phyloP scores from a whole-genome alignment of 2,888 invertebrate species.

The Catocala nupta region DNA sequence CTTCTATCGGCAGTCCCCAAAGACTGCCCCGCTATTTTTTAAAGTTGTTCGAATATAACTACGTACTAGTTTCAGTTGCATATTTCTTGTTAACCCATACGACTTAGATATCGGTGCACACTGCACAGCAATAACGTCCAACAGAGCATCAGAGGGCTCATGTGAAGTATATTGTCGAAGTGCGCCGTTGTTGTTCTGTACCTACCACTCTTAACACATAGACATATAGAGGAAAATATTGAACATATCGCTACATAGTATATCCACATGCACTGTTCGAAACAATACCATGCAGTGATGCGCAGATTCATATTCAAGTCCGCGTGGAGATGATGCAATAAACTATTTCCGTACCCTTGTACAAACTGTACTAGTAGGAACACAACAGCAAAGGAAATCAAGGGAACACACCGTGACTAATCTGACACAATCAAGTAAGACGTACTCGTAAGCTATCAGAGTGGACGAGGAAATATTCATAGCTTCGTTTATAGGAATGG shows the following conservation, averaged over 20 bases:
- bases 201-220: background rate
- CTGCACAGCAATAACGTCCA: too few species aligned
- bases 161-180: too few species aligned
- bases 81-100: too few species aligned
- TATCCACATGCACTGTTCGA: constrained; percentile 2
- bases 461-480: background rate
- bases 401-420: constrained; percentile 8
- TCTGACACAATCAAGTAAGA: background rate
- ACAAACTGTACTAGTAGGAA: constrained; percentile 17
- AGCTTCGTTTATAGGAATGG: background rate
- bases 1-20: too few species aligned
- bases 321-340: constrained; percentile 38
- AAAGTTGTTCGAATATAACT: too few species aligned
- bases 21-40: too few species aligned
- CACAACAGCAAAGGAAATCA: constrained; percentile 26
- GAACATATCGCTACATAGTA: background rate
- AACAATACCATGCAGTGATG: constrained; percentile 36
- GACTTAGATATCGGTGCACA: too few species aligned
- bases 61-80: too few species aligned
- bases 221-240: background rate
- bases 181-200: too few species aligned
- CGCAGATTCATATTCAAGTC: constrained; percentile 42
- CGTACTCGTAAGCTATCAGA: background rate
- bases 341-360: constrained; percentile 35
- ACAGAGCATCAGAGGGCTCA: too few species aligned